These are phyloP conservation scores for Tonatia bakeri DNA, from an alignment of 2,113 vertebrate species.

Conservation along the genomic window DNA sequence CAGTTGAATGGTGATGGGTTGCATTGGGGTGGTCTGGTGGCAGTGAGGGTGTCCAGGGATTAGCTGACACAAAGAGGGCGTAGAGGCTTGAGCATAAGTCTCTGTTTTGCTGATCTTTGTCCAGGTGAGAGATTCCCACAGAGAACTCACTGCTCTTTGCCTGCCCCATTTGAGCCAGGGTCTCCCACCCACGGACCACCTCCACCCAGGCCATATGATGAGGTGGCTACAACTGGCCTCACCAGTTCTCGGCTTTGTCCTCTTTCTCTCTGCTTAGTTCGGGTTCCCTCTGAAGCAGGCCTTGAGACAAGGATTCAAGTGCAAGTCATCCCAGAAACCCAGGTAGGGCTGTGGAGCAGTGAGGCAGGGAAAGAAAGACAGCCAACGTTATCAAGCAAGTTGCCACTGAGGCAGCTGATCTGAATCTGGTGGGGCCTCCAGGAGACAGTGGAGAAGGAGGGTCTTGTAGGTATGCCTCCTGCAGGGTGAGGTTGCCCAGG, in stretches of 20 bases:
- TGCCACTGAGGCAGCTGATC: neutral
- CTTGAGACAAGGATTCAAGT: neutral
- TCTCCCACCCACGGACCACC: neutral
- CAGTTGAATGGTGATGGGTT: neutral
- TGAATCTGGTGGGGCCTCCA: neutral
- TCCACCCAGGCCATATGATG: neutral
- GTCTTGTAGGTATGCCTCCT: neutral
- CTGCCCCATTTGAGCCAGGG: neutral
- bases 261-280: neutral
- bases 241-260: neutral
- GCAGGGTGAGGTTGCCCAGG: neutral
- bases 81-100: neutral
- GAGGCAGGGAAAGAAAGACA: neutral
- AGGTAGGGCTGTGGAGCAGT: neutral
- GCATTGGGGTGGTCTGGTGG: neutral
- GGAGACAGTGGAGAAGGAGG: neutral
- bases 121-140: neutral
- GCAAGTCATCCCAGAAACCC: accelerated
- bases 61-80: neutral
- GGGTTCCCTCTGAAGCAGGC: neutral
- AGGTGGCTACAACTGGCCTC: neutral
- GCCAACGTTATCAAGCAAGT: neutral
- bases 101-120: neutral
- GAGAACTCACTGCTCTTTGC: neutral
- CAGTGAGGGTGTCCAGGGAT: neutral